These are phyloP conservation scores for Eristalis pertinax DNA, from an alignment of 2,888 invertebrate genomes.

Conservation along the genomic window DNA sequence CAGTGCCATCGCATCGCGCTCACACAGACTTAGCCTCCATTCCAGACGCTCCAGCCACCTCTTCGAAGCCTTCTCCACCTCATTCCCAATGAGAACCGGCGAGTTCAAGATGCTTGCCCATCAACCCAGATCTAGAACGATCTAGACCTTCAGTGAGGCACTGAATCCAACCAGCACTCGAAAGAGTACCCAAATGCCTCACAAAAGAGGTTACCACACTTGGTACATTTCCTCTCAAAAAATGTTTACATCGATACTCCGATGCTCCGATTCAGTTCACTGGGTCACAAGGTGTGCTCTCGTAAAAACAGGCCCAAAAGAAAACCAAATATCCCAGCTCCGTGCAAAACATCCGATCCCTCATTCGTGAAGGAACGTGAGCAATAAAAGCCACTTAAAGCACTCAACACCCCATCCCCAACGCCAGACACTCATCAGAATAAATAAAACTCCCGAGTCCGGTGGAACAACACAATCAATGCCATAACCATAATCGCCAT, in stretches of 20 bases:
- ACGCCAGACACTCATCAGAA: not conserved
- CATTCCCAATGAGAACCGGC: not conserved
- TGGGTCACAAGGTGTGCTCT: not conserved
- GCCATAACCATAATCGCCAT: conserved; percentile 16
- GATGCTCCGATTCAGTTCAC: not conserved
- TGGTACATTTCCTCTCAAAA: not conserved
- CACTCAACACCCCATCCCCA: conserved; percentile 28
- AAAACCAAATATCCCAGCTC: not conserved
- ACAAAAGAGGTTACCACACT: not conserved
- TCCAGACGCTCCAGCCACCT: no score
- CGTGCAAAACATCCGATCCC: not conserved
- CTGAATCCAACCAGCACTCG: not conserved
- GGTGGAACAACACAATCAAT: conserved; percentile 32
- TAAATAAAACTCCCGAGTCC: conserved; percentile 42
- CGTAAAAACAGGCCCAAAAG: not conserved
- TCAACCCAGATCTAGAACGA: not conserved
- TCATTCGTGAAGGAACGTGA: not conserved
- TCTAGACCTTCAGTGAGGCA: not conserved
- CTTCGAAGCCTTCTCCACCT: no score
- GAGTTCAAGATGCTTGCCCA: not conserved
- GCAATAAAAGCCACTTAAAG: conserved; percentile 14
- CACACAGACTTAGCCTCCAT: no score
- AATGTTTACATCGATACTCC: not conserved
- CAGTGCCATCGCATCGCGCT: no score
- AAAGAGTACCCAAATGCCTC: not conserved